Evolutionary conservation across 2,113 vertebrate genomes (phyloP).

Genomic region (Malurus alboscapulatus): DNA sequence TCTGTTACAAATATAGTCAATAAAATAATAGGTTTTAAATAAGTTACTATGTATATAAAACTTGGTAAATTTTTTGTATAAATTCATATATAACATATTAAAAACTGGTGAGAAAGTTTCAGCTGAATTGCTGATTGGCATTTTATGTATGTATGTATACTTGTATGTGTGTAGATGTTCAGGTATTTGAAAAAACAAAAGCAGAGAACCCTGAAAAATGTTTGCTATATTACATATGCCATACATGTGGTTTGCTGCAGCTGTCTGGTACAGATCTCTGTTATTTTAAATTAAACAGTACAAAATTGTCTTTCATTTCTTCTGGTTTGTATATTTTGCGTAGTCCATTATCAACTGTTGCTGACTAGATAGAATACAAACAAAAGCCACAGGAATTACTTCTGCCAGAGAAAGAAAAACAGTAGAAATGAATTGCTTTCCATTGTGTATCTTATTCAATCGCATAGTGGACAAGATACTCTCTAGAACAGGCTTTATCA

Average conservation of each 20-base stretch:
- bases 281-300: background rate
- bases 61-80: background rate
- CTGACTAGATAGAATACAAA: background rate
- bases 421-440: background rate
- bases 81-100: background rate
- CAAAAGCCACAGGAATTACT: background rate
- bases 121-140: background rate
- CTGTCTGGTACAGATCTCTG: background rate
- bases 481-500: background rate
- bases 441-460: background rate
- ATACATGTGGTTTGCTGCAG: background rate
- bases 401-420: background rate
- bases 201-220: background rate
- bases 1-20: background rate
- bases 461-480: background rate
- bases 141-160: background rate
- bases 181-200: background rate
- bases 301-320: background rate
- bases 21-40: background rate
- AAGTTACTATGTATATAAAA: background rate
- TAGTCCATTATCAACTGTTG: background rate
- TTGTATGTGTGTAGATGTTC: background rate
- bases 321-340: background rate
- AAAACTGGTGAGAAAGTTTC: background rate
- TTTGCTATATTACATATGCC: background rate